Evolutionary conservation across 2,113 vertebrate species (phyloP).

Genomic region (Crocuta crocuta): DNA sequence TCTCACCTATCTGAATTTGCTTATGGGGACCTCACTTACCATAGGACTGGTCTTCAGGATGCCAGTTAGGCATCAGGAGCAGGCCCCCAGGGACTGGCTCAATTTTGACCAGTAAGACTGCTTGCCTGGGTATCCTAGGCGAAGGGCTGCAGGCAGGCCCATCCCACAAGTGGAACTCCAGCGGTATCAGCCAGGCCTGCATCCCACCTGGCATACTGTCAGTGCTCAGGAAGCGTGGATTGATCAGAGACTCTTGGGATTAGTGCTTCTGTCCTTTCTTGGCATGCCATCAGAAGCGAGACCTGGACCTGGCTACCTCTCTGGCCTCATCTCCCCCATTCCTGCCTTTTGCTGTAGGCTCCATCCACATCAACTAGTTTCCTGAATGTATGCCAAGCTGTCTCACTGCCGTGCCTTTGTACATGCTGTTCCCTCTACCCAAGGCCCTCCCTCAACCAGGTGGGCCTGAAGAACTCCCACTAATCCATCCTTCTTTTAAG

Average conservation of each 20-base stretch:
- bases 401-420: not conserved
- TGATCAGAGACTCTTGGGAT: conserved; percentile 30
- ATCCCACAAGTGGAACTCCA: not conserved
- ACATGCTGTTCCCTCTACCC: not conserved
- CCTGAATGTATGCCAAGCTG: not conserved
- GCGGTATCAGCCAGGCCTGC: not conserved
- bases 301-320: not conserved
- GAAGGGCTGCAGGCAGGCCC: not conserved
- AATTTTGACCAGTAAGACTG: not conserved
- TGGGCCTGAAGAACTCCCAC: not conserved
- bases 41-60: not conserved
- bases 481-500: conserved; percentile 44
- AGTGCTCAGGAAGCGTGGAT: not conserved
- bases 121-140: not conserved
- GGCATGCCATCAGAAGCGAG: not conserved
- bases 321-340: not conserved
- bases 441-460: not conserved
- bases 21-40: not conserved
- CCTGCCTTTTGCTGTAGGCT: not conserved
- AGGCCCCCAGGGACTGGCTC: not conserved
- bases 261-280: conserved; percentile 18
- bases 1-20: not conserved
- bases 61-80: not conserved
- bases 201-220: not conserved
- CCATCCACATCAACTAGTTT: not conserved